A percentile compares a stretch with the other conserved stretches of the same genome.
These are phyloP conservation scores for Drosophila triauraria DNA, from an alignment of 1,140 invertebrate species.

Conservation along the genomic window DNA sequence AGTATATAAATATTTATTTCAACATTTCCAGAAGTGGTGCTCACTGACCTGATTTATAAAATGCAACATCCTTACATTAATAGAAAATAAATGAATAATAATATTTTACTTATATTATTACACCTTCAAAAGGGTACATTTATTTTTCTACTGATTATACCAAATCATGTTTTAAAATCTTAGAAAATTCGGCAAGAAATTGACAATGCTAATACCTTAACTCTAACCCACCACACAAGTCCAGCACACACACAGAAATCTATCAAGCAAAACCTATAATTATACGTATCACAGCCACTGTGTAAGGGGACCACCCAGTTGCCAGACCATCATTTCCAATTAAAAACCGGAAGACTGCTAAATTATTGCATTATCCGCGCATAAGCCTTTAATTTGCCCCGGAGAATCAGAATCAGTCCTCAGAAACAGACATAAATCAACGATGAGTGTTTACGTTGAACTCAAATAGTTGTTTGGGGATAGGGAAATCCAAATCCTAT, in stretches of 20 bases:
- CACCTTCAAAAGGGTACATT: not conserved
- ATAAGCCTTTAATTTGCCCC: constrained; percentile 77
- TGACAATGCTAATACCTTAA: not conserved
- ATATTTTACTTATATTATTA: too few species aligned
- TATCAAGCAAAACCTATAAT: constrained; percentile 44
- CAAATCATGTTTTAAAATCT: not conserved
- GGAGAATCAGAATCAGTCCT: constrained; percentile 46
- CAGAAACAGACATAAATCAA: constrained; percentile 61
- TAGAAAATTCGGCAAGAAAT: not conserved
- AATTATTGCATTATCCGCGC: constrained; percentile 75
- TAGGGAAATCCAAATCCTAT: constrained; percentile 72
- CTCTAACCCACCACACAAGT: not conserved
- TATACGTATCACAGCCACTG: constrained; percentile 45
- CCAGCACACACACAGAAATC: not conserved
- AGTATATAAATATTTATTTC: not conserved
- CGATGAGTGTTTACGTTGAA: constrained; percentile 46
- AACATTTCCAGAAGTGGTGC: not conserved
- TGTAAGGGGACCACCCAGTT: constrained; percentile 57
- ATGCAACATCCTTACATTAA: too few species aligned
- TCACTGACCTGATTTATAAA: too few species aligned
- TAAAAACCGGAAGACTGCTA: constrained; percentile 75
- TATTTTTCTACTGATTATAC: not conserved
- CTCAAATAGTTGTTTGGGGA: constrained; percentile 30
- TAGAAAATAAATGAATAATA: too few species aligned
- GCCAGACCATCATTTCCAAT: constrained; percentile 54